phyloP scores from a whole-genome alignment of 2,797 vertebrate genomes.

The Margarornis squamiger region DNA sequence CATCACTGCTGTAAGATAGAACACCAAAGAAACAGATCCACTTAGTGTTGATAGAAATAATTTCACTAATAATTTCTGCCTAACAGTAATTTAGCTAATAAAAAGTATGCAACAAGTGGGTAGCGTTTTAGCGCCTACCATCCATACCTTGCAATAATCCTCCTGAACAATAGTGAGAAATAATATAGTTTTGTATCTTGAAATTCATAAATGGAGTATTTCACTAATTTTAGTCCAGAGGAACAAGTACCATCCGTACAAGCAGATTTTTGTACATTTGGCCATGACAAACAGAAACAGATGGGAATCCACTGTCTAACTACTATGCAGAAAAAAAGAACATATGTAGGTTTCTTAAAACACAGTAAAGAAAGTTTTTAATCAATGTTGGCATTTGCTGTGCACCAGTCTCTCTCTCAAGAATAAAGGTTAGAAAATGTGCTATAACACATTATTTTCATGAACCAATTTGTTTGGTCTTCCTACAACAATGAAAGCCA shows the following conservation, averaged over 20 bases:
- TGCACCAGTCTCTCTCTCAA: background rate
- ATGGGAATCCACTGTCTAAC: background rate
- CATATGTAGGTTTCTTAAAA: slow-evolving; percentile 41
- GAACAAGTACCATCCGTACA: slow-evolving; percentile 8
- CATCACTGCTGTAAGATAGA: background rate
- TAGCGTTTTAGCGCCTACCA: background rate
- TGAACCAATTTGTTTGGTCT: background rate
- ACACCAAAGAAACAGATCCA: background rate
- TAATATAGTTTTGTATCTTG: background rate
- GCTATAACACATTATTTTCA: background rate
- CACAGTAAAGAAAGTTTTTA: slow-evolving; percentile 14
- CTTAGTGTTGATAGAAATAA: background rate
- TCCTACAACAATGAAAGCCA: slow-evolving; percentile 3
- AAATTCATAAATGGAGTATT: background rate
- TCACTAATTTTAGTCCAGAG: background rate
- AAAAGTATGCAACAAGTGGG: background rate
- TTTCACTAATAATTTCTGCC: background rate
- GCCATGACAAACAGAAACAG: slow-evolving; percentile 33
- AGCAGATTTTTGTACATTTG: slow-evolving; percentile 44
- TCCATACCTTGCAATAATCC: background rate
- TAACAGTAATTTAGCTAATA: background rate
- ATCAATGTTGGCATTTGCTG: slow-evolving; percentile 18
- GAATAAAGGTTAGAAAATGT: background rate
- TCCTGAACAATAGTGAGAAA: background rate
- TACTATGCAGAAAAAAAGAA: background rate